Conservation (phyloP, 2,888 invertebrate genomes). For the Steinernema scapterisci region DNA sequence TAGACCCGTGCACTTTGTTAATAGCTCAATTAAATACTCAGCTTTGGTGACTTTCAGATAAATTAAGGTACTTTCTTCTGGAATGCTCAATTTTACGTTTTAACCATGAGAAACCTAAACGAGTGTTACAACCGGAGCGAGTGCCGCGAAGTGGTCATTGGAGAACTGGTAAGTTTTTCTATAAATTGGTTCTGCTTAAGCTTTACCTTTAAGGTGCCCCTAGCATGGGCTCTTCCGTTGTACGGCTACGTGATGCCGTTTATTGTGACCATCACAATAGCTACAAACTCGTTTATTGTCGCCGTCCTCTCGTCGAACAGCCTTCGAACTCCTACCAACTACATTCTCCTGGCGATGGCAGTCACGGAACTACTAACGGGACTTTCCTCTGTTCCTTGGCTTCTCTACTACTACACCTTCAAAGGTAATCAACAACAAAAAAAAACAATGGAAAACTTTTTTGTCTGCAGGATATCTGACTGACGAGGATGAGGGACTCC, state of each 20-base stretch:
- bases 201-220: slow-evolving; percentile 54
- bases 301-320: slow-evolving; percentile 60
- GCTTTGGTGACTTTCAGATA: slow-evolving; percentile 1
- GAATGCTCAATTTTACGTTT: not conserved
- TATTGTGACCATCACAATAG: slow-evolving; percentile 58
- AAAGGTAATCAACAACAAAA: slow-evolving; percentile 44
- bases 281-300: slow-evolving; percentile 64
- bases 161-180: slow-evolving; percentile 42
- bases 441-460: not conserved
- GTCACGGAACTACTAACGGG: slow-evolving; percentile 61
- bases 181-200: not conserved
- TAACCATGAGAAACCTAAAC: not conserved
- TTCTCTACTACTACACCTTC: slow-evolving; percentile 66
- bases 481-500: slow-evolving; percentile 54
- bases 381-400: slow-evolving; percentile 63
- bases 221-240: slow-evolving; percentile 61
- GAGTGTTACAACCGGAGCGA: slow-evolving; percentile 45
- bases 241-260: slow-evolving; percentile 66
- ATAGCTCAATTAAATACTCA: not conserved
- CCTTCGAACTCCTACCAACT: slow-evolving; percentile 64
- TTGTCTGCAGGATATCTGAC: slow-evolving; percentile 51
- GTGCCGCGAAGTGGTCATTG: slow-evolving; percentile 54
- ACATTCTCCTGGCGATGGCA: slow-evolving; percentile 64
- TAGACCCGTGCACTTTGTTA: not conserved
- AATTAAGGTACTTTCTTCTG: not conserved